phyloP scores from a whole-genome alignment of 2,113 vertebrate genomes.

The Ardeotis arabs region DNA sequence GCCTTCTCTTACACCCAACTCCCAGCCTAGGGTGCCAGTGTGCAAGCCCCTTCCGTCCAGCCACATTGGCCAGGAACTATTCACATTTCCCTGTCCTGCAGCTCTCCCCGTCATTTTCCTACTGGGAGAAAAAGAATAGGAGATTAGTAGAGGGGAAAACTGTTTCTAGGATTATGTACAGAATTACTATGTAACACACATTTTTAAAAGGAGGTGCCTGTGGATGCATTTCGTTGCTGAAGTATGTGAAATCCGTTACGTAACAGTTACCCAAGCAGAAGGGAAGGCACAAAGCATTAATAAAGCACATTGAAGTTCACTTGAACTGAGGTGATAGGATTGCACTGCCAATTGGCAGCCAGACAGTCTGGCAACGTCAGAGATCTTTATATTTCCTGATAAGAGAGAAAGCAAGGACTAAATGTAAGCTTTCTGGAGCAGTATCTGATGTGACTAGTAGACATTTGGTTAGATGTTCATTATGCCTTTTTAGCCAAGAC shows the following conservation, averaged over 20 bases:
- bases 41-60: neutral
- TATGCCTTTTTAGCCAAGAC: neutral
- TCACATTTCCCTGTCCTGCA: neutral
- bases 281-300: neutral
- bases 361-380: neutral
- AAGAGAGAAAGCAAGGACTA: neutral
- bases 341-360: neutral
- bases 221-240: neutral
- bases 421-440: neutral
- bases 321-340: neutral
- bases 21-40: neutral
- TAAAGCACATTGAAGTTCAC: neutral
- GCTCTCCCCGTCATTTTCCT: neutral
- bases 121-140: neutral
- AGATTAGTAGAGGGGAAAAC: neutral
- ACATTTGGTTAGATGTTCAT: slow-evolving; percentile 1
- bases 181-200: rapidly evolving
- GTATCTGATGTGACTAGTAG: neutral
- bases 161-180: neutral
- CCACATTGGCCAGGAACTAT: rapidly evolving
- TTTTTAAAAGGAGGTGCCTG: neutral
- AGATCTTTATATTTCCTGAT: neutral
- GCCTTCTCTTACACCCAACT: neutral
- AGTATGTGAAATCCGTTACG: neutral
- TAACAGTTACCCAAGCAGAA: neutral